Evolutionary conservation across 2,797 vertebrate species (phyloP).

Genomic region (Catharus ustulatus): DNA sequence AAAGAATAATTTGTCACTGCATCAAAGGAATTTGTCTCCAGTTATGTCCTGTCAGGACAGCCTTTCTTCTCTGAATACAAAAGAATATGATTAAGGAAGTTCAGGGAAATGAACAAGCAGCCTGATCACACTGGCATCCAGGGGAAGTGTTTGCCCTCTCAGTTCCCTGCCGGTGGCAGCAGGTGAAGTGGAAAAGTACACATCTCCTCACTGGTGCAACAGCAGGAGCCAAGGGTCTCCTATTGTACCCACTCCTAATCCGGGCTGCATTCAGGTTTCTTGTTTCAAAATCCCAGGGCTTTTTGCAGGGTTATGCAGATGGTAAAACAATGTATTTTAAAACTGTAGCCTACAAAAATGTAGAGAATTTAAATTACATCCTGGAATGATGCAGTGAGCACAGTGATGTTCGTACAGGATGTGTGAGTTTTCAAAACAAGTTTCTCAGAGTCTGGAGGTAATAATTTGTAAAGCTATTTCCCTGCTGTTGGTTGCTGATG

Average conservation of each 20-base stretch:
- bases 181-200: constrained; percentile 8
- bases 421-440: constrained; percentile 53
- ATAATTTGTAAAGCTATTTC: constrained; percentile 65
- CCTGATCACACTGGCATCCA: neutral
- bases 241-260: constrained; percentile 37
- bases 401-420: constrained; percentile 43
- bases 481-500: constrained; percentile 28
- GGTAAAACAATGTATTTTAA: constrained; percentile 51
- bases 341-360: constrained; percentile 58
- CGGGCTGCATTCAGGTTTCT: constrained; percentile 11
- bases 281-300: constrained; percentile 28
- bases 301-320: constrained; percentile 47
- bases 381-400: constrained; percentile 53
- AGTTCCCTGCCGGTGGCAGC: neutral
- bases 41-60: neutral
- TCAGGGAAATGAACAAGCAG: neutral
- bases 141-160: neutral
- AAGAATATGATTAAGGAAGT: neutral
- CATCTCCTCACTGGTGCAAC: neutral
- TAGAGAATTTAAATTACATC: constrained; percentile 68
- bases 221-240: constrained; percentile 1
- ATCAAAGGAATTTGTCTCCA: neutral
- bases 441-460: constrained; percentile 62
- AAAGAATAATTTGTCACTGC: neutral
- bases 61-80: constrained; percentile 1